Conservation (phyloP, 2,888 invertebrate genomes). For the Cecidostiba fungosa region DNA sequence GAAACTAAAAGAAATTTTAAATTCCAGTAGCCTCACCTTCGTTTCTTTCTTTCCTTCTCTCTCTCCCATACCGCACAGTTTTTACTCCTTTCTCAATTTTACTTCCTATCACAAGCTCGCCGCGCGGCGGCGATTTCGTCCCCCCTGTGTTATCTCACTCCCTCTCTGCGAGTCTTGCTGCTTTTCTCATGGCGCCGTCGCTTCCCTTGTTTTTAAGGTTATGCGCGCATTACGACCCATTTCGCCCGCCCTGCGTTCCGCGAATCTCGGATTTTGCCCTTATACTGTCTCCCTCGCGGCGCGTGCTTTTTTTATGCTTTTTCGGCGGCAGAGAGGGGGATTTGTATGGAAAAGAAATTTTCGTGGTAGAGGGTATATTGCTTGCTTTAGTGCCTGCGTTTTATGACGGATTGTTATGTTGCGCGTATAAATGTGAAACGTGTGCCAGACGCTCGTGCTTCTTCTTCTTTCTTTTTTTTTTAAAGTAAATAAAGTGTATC, state of each 20-base stretch:
- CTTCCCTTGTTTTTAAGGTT: constrained; percentile 77
- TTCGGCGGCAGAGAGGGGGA: constrained; percentile 7
- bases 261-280: constrained; percentile 74
- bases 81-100: constrained; percentile 53
- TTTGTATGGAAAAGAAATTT: constrained; percentile 34
- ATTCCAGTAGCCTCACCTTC: neutral
- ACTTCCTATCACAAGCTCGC: constrained; percentile 37
- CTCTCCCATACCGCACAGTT: neutral
- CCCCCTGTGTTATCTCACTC: neutral
- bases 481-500: neutral
- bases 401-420: constrained; percentile 29
- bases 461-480: neutral
- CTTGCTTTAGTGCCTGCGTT: constrained; percentile 23
- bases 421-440: constrained; percentile 1
- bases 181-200: constrained; percentile 64
- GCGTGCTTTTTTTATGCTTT: constrained; percentile 34
- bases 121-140: constrained; percentile 27
- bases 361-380: constrained; percentile 38
- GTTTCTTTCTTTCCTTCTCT: neutral
- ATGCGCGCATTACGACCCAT: constrained; percentile 76
- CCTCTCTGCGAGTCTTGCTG: constrained; percentile 22
- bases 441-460: neutral
- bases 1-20: neutral
- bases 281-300: constrained; percentile 61
- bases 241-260: constrained; percentile 72